Percentiles rank a stretch among this genome's conserved stretches.
These are phyloP conservation scores for Drosophila ficusphila DNA, from an alignment of 1,140 invertebrate genomes.

Conservation along the genomic window DNA sequence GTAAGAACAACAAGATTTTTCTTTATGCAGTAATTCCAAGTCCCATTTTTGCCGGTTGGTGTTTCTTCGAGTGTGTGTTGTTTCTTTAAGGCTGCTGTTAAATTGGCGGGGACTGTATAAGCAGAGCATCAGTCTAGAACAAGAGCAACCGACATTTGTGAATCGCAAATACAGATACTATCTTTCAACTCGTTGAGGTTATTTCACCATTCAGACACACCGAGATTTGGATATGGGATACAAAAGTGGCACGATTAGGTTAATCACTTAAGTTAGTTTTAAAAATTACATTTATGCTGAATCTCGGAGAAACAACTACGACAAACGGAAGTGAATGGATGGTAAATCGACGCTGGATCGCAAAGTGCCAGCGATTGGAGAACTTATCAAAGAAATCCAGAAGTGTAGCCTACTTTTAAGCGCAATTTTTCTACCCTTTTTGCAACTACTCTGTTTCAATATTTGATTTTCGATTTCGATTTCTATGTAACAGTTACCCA, in stretches of 20 bases:
- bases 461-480: slow-evolving; percentile 23
- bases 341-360: neutral
- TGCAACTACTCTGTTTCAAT: slow-evolving; percentile 3
- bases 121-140: slow-evolving; percentile 11
- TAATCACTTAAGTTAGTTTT: slow-evolving; percentile 47
- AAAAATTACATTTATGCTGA: slow-evolving; percentile 13
- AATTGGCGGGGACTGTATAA: neutral
- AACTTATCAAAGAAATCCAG: neutral
- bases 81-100: neutral
- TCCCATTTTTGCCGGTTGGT: neutral
- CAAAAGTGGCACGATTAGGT: slow-evolving; percentile 17
- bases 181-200: neutral
- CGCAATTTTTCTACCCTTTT: neutral
- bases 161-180: slow-evolving; percentile 8
- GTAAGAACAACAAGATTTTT: too few relatives aligned
- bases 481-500: slow-evolving; percentile 4
- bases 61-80: neutral
- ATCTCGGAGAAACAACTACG: neutral
- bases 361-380: neutral
- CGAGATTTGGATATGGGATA: neutral
- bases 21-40: too few relatives aligned
- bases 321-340: neutral
- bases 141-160: slow-evolving; percentile 4
- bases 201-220: neutral
- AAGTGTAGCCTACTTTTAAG: slow-evolving; percentile 40